Percentiles rank a stretch among this genome's conserved stretches.
Evolutionary conservation across 2,797 vertebrate species (phyloP).

Genomic region (Cichlasoma orientale): DNA sequence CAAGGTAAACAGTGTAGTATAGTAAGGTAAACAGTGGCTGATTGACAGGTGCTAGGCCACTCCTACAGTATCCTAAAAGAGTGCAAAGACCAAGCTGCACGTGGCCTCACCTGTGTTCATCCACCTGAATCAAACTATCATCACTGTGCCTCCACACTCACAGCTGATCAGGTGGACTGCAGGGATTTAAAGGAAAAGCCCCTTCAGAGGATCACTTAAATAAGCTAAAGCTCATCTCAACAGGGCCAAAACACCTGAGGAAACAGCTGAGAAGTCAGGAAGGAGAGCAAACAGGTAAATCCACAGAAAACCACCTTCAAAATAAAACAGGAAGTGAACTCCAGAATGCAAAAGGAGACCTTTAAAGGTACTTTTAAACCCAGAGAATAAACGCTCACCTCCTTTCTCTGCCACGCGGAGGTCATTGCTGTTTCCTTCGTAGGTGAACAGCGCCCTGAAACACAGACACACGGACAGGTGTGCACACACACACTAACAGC

Average conservation of each 20-base stretch:
- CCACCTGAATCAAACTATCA: too few relatives aligned
- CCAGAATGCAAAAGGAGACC: too few relatives aligned
- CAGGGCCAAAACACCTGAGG: neutral
- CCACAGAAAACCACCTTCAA: neutral
- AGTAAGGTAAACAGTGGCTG: too few relatives aligned
- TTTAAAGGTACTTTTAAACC: neutral
- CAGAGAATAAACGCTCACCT: conserved; percentile 67
- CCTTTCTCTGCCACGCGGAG: conserved; percentile 88
- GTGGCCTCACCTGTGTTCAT: too few relatives aligned
- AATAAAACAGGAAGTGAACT: neutral
- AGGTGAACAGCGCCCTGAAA: conserved; percentile 90
- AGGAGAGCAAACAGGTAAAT: neutral
- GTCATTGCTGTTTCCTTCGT: conserved; percentile 91
- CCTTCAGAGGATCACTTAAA: too few relatives aligned
- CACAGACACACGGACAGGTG: conserved; percentile 3
- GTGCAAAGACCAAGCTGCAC: neutral
- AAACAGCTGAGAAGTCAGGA: neutral
- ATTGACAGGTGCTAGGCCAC: too few relatives aligned
- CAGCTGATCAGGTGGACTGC: neutral
- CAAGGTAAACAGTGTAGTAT: too few relatives aligned
- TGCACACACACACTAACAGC: neutral
- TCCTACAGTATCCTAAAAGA: too few relatives aligned
- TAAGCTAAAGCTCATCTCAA: neutral
- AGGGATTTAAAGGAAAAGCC: too few relatives aligned
- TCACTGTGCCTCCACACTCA: too few relatives aligned